These are phyloP conservation scores for Tragelaphus buxtoni DNA, from an alignment of 2,113 vertebrate species.

Conservation along the genomic window DNA sequence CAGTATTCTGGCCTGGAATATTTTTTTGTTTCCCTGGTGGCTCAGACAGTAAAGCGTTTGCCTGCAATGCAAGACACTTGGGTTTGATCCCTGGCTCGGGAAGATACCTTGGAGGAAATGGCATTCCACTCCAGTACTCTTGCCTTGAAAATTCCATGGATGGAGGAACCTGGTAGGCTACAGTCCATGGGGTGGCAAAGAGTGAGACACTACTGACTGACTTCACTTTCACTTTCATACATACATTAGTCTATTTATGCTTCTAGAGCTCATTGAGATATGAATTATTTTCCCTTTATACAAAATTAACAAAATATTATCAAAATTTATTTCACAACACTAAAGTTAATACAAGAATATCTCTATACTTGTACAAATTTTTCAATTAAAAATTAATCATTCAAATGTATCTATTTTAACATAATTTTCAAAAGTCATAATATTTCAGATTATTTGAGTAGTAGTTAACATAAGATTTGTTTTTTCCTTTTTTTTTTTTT, in stretches of 20 bases:
- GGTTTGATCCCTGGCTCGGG: not conserved
- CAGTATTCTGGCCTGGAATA: not conserved
- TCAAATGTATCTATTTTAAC: not conserved
- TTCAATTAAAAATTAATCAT: not conserved
- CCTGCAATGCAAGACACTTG: fast-evolving
- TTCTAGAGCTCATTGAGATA: not conserved
- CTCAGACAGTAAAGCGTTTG: not conserved
- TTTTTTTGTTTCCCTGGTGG: not conserved
- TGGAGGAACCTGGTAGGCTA: not conserved
- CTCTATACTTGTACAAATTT: not conserved
- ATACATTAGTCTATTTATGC: not conserved
- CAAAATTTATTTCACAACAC: not conserved
- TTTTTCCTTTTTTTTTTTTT: not conserved
- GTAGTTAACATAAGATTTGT: not conserved
- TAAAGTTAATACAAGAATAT: not conserved
- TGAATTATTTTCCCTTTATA: not conserved
- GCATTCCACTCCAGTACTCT: not conserved
- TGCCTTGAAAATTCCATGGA: not conserved
- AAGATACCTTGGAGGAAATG: not conserved
- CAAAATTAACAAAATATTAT: not conserved
- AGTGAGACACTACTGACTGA: fast-evolving
- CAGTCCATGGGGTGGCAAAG: not conserved
- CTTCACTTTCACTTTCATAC: not conserved
- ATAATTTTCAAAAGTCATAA: not conserved
- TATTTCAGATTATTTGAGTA: not conserved